Evolutionary conservation across 2,797 vertebrate genomes (phyloP).

Genomic region (Helarctos malayanus): DNA sequence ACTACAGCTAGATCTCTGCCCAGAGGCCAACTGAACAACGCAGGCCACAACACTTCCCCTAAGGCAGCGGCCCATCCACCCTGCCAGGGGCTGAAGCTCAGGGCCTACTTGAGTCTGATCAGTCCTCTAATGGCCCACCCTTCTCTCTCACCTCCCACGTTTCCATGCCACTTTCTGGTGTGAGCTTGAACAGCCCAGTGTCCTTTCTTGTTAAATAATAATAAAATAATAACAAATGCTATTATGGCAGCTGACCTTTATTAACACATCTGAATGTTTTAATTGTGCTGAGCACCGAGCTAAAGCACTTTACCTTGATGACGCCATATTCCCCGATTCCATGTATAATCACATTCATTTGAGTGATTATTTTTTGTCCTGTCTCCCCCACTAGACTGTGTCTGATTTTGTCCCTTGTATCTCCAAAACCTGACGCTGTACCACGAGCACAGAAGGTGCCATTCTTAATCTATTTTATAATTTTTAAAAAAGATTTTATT

Average conservation of each 20-base stretch:
- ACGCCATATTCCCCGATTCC: not conserved
- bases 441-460: not conserved
- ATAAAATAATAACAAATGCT: not conserved
- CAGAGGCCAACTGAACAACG: not conserved
- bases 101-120: not conserved
- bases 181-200: not conserved
- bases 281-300: not conserved
- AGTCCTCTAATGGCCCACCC: not conserved
- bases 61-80: too few species aligned
- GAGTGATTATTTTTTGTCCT: not conserved
- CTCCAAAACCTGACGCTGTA: constrained; percentile 6
- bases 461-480: not conserved
- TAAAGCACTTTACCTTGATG: not conserved
- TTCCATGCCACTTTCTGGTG: not conserved
- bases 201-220: constrained; percentile 26
- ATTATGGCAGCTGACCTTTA: not conserved
- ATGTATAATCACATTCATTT: not conserved
- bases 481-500: not conserved
- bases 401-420: not conserved
- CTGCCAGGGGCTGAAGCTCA: not conserved
- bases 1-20: constrained; percentile 20
- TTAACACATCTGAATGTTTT: not conserved
- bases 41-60: not conserved
- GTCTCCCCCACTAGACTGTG: not conserved
- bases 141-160: not conserved